Conservation (phyloP, 2,797 vertebrate genomes). For the Anguilla anguilla region DNA sequence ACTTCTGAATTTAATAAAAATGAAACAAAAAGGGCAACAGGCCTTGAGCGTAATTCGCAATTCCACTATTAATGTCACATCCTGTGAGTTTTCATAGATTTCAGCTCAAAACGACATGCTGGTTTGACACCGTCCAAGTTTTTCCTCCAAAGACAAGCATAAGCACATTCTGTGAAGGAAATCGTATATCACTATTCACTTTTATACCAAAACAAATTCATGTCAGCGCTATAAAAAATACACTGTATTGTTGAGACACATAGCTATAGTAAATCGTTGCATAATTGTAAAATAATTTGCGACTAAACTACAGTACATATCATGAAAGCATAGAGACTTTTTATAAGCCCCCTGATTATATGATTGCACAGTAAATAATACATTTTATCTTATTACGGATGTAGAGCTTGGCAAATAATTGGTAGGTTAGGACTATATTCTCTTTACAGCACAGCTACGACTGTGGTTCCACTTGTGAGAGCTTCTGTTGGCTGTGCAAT, state of each 20-base stretch:
- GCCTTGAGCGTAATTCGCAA: conserved; percentile 27
- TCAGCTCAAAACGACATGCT: background rate
- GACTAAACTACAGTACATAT: background rate
- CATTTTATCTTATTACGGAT: background rate
- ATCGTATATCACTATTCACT: background rate
- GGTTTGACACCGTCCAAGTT: background rate
- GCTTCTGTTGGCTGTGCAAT: too few species aligned
- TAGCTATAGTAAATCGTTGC: background rate
- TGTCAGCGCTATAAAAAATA: background rate
- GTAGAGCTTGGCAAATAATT: background rate
- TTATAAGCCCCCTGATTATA: background rate
- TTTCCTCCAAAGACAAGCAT: background rate
- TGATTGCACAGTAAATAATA: background rate
- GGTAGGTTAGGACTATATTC: background rate
- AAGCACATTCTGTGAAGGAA: background rate
- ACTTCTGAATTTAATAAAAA: conserved; percentile 23
- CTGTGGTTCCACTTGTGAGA: too few species aligned
- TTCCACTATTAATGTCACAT: conserved; percentile 19
- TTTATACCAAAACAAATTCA: background rate
- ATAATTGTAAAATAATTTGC: background rate
- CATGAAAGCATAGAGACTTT: background rate
- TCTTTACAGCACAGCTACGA: too few species aligned
- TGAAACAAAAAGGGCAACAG: background rate
- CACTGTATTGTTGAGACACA: background rate
- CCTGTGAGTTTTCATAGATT: background rate